Percentiles rank a stretch among this genome's conserved stretches.
These are phyloP conservation scores for Cosmorhoe ocellata DNA, from an alignment of 2,888 invertebrate species.

Conservation along the genomic window DNA sequence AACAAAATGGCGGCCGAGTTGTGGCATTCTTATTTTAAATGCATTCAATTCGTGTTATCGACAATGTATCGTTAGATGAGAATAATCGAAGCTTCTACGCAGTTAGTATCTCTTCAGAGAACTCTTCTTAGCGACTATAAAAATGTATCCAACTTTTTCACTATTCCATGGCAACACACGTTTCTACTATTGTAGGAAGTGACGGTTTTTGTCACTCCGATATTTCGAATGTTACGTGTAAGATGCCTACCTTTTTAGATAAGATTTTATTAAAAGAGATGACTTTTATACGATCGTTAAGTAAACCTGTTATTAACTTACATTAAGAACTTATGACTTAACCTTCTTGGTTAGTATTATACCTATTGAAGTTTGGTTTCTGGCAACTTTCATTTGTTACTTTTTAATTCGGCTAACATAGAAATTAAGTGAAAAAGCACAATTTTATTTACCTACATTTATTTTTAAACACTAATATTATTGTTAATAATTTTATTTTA, in stretches of 20 bases:
- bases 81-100: constrained; percentile 65
- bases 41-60: constrained; percentile 62
- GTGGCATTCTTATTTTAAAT: constrained; percentile 5
- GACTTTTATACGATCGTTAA: constrained; percentile 82
- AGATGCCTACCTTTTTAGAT: constrained; percentile 77
- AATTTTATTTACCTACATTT: constrained; percentile 63
- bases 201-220: constrained; percentile 50
- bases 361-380: constrained; percentile 38
- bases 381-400: constrained; percentile 47
- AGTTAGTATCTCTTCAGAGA: constrained; percentile 56
- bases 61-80: constrained; percentile 71
- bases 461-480: constrained; percentile 78
- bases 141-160: constrained; percentile 70
- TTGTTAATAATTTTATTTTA: constrained; percentile 79
- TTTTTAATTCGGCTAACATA: constrained; percentile 77
- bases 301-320: constrained; percentile 79
- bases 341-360: constrained; percentile 65
- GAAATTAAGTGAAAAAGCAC: constrained; percentile 74
- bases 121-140: constrained; percentile 53
- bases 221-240: constrained; percentile 53
- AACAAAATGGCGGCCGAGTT: not conserved
- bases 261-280: constrained; percentile 78
- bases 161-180: constrained; percentile 63
- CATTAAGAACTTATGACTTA: constrained; percentile 75
- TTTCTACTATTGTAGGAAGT: constrained; percentile 59